These are phyloP conservation scores for Dromococcyx pavoninus DNA, from an alignment of 2,797 vertebrate genomes.

Conservation along the genomic window DNA sequence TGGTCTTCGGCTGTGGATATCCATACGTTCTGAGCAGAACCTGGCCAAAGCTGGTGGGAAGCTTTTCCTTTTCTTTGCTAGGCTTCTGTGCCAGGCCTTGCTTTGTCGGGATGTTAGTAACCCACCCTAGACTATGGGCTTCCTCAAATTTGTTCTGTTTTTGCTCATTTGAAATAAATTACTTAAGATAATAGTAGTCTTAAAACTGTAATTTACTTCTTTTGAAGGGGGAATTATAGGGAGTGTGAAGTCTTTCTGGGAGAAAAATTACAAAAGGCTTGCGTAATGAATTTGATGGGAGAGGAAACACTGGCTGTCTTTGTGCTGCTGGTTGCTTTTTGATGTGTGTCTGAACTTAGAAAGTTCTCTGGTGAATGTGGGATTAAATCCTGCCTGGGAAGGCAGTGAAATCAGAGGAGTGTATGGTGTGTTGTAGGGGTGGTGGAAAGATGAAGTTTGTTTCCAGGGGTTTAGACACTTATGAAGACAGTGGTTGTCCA, in stretches of 20 bases:
- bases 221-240: conserved; percentile 52
- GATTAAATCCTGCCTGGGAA: background rate
- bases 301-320: background rate
- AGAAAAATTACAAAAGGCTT: background rate
- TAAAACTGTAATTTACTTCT: conserved; percentile 66
- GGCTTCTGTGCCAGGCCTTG: background rate
- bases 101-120: background rate
- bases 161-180: conserved; percentile 51
- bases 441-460: background rate
- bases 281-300: background rate
- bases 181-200: conserved; percentile 55
- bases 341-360: background rate
- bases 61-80: background rate
- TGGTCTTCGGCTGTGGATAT: background rate
- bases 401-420: background rate
- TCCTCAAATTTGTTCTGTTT: background rate
- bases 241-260: background rate
- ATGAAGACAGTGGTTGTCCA: background rate
- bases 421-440: background rate
- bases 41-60: background rate
- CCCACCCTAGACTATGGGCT: background rate
- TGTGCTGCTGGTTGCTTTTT: background rate
- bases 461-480: background rate
- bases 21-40: background rate
- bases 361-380: background rate